A percentile compares a stretch with the other conserved stretches of the same genome.
Conservation (phyloP, 2,113 vertebrate species). For the Nerophis ophidion region DNA sequence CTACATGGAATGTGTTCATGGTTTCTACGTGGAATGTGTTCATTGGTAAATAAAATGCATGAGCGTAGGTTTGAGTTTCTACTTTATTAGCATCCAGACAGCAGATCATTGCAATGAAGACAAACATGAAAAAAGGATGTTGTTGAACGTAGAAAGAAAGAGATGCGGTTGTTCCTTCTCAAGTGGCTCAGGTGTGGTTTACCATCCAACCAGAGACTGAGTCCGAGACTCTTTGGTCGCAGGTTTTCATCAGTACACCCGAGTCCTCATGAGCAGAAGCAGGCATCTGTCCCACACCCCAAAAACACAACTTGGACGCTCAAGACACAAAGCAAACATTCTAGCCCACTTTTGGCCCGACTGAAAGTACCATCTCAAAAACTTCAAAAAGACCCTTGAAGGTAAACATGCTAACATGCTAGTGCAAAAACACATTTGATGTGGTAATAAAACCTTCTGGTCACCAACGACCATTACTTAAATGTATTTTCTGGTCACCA, state of each 20-base stretch:
- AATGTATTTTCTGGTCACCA: too few relatives aligned
- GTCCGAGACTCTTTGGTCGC: slow-evolving; percentile 66
- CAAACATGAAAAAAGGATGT: slow-evolving; percentile 16
- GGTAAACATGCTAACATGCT: too few relatives aligned
- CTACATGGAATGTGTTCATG: too few relatives aligned
- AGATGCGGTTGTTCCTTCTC: slow-evolving; percentile 39
- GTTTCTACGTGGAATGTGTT: too few relatives aligned
- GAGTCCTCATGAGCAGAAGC: slow-evolving; percentile 40
- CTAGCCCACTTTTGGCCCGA: background rate
- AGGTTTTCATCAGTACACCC: slow-evolving; percentile 72
- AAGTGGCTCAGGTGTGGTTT: slow-evolving; percentile 44
- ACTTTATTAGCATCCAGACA: slow-evolving; percentile 31
- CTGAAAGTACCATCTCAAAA: background rate
- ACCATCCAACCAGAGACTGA: slow-evolving; percentile 73
- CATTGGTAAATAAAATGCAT: background rate
- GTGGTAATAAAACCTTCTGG: too few relatives aligned
- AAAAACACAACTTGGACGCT: background rate
- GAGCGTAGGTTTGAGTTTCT: slow-evolving; percentile 39
- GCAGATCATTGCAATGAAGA: slow-evolving; percentile 31
- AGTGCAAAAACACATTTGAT: too few relatives aligned
- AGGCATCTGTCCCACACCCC: slow-evolving; percentile 27
- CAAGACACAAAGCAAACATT: background rate
- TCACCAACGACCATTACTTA: too few relatives aligned
- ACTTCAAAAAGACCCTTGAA: too few relatives aligned
- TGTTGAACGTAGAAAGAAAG: slow-evolving; percentile 26